phyloP scores from a whole-genome alignment of 2,888 invertebrate genomes.

The Leptura quadrifasciata region DNA sequence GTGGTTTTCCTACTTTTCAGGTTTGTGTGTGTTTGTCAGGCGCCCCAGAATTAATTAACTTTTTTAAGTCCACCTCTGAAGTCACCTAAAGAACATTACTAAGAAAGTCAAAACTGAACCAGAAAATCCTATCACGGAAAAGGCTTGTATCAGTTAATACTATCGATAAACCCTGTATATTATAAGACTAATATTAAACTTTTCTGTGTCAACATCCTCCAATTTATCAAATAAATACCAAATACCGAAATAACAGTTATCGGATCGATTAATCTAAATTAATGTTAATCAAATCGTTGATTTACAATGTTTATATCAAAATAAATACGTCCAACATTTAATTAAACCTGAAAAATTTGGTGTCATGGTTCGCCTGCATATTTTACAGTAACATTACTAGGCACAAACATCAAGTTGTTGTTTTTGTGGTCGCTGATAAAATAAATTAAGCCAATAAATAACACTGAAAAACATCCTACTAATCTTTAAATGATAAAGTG shows the following conservation, averaged over 20 bases:
- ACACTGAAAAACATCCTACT: not conserved
- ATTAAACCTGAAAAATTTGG: conserved; percentile 3
- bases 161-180: too few relatives aligned
- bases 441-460: not conserved
- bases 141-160: too few relatives aligned
- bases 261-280: not conserved
- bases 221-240: too few relatives aligned
- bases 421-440: not conserved
- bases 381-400: not conserved
- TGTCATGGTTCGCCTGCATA: not conserved
- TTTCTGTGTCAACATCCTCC: too few relatives aligned
- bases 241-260: not conserved
- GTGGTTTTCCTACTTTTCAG: too few relatives aligned
- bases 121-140: too few relatives aligned
- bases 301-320: not conserved
- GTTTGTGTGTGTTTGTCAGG: too few relatives aligned
- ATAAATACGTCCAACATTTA: not conserved
- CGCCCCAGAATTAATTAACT: too few relatives aligned
- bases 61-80: too few relatives aligned
- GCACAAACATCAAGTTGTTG: not conserved
- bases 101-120: too few relatives aligned
- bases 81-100: too few relatives aligned
- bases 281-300: not conserved
- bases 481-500: not conserved
- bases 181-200: too few relatives aligned